A percentile compares a stretch with the other conserved stretches of the same genome.
Conservation (phyloP, 2,797 vertebrate species). For the Tympanoctomys barrerae region DNA sequence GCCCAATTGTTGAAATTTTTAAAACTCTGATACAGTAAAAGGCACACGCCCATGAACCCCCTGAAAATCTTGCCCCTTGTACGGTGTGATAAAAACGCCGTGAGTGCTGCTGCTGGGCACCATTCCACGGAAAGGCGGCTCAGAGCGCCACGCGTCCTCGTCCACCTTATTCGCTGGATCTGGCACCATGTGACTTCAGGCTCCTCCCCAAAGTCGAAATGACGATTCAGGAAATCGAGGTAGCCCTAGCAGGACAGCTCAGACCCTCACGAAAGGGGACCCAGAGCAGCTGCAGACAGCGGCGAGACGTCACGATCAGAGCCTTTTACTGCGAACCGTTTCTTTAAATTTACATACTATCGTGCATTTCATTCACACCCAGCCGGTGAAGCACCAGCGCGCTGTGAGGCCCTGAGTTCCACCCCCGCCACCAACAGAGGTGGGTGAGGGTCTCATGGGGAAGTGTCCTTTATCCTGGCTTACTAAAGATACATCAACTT, state of each 20-base stretch:
- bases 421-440: accelerated
- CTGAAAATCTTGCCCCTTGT: not conserved
- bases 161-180: not conserved
- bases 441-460: not conserved
- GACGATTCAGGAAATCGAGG: not conserved
- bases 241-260: not conserved
- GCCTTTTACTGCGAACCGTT: not conserved
- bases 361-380: not conserved
- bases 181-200: not conserved
- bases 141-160: not conserved
- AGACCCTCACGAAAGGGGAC: not conserved
- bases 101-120: not conserved
- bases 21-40: not conserved
- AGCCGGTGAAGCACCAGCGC: not conserved
- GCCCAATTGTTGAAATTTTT: not conserved
- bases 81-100: not conserved
- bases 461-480: accelerated
- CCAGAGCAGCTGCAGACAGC: not conserved
- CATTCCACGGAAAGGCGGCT: not conserved
- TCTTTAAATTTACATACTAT: not conserved
- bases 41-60: not conserved
- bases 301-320: not conserved
- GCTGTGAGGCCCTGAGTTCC: not conserved
- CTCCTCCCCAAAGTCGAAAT: not conserved
- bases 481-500: not conserved